These are phyloP conservation scores for Sebastolobus alascanus DNA, from an alignment of 2,797 vertebrate genomes.

Conservation along the genomic window DNA sequence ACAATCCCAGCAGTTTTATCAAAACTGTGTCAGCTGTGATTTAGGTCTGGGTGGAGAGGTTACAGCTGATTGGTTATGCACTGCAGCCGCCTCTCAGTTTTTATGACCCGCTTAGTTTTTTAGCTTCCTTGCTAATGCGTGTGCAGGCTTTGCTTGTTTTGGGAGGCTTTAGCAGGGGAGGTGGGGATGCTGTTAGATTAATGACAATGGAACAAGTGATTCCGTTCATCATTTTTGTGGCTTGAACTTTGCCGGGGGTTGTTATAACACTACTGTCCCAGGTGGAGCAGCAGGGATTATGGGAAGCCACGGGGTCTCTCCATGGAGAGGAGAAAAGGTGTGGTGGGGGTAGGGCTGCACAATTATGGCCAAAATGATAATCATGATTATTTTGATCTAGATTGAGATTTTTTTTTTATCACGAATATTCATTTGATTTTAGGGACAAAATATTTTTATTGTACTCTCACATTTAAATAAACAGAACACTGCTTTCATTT, in stretches of 20 bases:
- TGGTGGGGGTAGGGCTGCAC: neutral
- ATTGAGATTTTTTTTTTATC: no score
- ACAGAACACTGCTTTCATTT: no score
- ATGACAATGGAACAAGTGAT: conserved; percentile 36
- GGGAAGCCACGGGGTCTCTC: neutral
- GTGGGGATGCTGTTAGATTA: conserved; percentile 53
- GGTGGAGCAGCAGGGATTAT: neutral
- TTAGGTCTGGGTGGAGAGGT: conserved; percentile 36
- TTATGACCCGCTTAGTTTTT: conserved; percentile 25
- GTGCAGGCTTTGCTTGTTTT: conserved; percentile 32
- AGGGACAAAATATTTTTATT: no score
- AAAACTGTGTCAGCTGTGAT: conserved; percentile 42
- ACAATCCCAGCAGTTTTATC: conserved; percentile 38
- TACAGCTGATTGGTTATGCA: conserved; percentile 38
- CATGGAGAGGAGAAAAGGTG: neutral
- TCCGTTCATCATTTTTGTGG: conserved; percentile 27
- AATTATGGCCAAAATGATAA: no score
- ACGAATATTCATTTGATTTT: no score
- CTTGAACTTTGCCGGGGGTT: conserved; percentile 33
- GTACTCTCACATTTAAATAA: no score
- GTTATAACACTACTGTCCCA: conserved; percentile 7
- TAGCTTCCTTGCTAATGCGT: conserved; percentile 15
- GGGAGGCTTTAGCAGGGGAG: neutral
- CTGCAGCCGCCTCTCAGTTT: conserved; percentile 36
- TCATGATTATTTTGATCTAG: no score